Evolutionary conservation across 2,888 invertebrate species (phyloP).

Genomic region (Trypoxylon attenuatum): DNA sequence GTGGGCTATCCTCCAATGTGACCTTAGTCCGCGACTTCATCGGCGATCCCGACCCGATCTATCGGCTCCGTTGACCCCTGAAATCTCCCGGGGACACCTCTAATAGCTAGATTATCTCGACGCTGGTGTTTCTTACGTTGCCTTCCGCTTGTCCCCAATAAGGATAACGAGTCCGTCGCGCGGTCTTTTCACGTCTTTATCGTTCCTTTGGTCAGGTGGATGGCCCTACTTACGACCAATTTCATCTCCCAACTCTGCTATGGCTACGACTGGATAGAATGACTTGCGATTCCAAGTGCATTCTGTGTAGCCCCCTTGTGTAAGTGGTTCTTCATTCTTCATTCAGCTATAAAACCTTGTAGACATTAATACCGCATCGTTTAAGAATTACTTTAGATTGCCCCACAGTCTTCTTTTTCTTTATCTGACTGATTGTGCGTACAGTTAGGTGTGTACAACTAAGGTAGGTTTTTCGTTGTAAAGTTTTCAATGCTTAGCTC

Average conservation of each 20-base stretch:
- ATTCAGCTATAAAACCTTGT: no score
- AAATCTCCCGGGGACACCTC: conserved; percentile 71
- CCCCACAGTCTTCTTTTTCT: no score
- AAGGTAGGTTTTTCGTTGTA: no score
- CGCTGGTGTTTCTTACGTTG: conserved; percentile 59
- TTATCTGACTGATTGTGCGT: no score
- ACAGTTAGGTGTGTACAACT: no score
- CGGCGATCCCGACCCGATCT: conserved; percentile 62
- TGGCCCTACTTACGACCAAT: conserved; percentile 24
- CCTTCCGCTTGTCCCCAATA: conserved; percentile 49
- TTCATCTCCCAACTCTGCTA: conserved; percentile 23
- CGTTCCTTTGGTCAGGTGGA: conserved; percentile 36
- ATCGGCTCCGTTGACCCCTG: conserved; percentile 65
- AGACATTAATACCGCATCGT: no score
- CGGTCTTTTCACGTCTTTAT: conserved; percentile 45
- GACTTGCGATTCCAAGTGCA: no score
- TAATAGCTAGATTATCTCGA: conserved; percentile 73
- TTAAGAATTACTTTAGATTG: no score
- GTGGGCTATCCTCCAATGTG: conserved; percentile 58
- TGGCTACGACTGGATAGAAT: conserved; percentile 15
- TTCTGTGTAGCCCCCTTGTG: no score
- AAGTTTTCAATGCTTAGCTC: no score
- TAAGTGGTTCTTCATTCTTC: no score
- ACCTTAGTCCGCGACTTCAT: conserved; percentile 63
- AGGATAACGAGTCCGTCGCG: conserved; percentile 62